phyloP scores from a whole-genome alignment of 2,888 invertebrate genomes.

The Volucella inflata region DNA sequence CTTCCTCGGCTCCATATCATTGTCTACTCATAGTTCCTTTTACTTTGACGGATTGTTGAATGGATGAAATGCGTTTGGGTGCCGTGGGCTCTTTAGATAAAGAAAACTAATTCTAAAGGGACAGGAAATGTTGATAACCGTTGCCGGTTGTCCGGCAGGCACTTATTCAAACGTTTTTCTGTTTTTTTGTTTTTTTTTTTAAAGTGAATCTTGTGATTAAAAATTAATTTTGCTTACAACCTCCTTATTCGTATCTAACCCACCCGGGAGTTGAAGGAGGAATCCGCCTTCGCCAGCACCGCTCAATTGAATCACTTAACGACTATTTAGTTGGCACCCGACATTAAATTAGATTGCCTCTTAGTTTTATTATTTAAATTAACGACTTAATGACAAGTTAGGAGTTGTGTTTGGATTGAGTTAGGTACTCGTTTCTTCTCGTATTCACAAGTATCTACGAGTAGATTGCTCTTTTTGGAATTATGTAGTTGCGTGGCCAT shows the following conservation, averaged over 20 bases:
- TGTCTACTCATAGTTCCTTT: constrained; percentile 7
- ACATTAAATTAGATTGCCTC: constrained; percentile 24
- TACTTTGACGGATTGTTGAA: constrained; percentile 26
- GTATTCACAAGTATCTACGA: too few relatives aligned
- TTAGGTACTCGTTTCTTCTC: too few relatives aligned
- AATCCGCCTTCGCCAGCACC: not conserved
- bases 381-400: constrained; percentile 23
- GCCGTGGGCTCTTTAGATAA: constrained; percentile 1
- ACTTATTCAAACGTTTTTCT: constrained; percentile 16
- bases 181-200: not conserved
- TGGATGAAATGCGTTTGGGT: constrained; percentile 1
- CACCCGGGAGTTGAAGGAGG: not conserved
- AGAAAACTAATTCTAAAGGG: not conserved
- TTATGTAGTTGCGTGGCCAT: too few relatives aligned
- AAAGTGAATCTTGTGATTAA: not conserved
- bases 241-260: not conserved
- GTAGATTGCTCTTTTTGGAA: too few relatives aligned
- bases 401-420: not conserved
- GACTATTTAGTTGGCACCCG: constrained; percentile 3
- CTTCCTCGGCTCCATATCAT: constrained; percentile 12
- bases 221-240: not conserved
- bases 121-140: constrained; percentile 26
- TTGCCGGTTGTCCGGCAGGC: not conserved
- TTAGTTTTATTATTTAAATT: constrained; percentile 18
- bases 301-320: constrained; percentile 26